Percentiles rank a stretch among this genome's conserved stretches.
Conservation (phyloP, 1,140 invertebrate genomes). For the Wasmannia auropunctata region DNA sequence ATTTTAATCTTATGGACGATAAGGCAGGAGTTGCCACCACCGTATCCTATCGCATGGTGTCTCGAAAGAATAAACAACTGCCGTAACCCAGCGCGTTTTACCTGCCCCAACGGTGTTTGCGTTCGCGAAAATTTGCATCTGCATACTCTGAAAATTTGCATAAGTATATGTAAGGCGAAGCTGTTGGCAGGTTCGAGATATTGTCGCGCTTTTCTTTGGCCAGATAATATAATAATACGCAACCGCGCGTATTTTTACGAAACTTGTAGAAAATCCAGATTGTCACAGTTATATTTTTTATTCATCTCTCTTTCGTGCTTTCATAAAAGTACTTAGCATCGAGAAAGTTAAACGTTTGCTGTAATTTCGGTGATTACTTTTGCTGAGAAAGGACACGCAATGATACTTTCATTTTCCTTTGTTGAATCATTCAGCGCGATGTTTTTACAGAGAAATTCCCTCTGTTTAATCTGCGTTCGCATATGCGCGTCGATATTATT, state of each 20-base stretch:
- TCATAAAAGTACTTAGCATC: not conserved
- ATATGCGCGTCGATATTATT: not conserved
- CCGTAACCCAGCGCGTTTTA: slow-evolving; percentile 41
- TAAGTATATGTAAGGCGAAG: slow-evolving; percentile 45
- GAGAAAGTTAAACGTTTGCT: not conserved
- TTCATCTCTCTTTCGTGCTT: not conserved
- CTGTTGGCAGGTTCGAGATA: slow-evolving; percentile 36
- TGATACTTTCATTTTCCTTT: not conserved
- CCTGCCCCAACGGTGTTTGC: slow-evolving; percentile 30
- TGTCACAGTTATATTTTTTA: not conserved
- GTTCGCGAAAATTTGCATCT: slow-evolving; percentile 42
- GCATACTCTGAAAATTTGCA: slow-evolving; percentile 49
- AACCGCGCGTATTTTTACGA: not conserved
- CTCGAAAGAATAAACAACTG: slow-evolving; percentile 54
- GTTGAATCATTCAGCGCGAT: not conserved
- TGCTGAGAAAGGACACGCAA: not conserved
- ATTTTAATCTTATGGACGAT: slow-evolving; percentile 44
- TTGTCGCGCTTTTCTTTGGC: not conserved
- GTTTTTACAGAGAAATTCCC: not conserved
- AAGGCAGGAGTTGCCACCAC: slow-evolving; percentile 19
- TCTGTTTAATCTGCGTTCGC: not conserved
- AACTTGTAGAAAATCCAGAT: not conserved
- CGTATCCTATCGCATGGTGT: slow-evolving; percentile 13
- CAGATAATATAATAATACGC: slow-evolving; percentile 15
- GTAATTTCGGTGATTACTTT: not conserved